Evolutionary conservation across 92 coral and sea anemone species (phyloP).

Genomic region (Hydrozoanthus gracilis): DNA sequence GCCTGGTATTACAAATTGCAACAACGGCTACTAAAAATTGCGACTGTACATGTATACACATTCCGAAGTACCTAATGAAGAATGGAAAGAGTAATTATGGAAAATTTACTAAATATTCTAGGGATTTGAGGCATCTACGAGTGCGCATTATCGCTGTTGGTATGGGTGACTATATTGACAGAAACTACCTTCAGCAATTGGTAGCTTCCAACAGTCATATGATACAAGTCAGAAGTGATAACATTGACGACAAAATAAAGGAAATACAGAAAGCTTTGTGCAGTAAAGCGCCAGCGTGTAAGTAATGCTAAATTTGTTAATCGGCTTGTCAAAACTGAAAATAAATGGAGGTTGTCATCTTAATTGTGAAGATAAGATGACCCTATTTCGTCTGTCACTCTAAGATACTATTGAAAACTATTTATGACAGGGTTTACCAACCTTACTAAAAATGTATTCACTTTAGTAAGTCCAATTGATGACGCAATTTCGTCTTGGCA

Average conservation of each 20-base stretch:
- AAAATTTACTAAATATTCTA: neutral
- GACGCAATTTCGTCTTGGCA: too few species aligned
- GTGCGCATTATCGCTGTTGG: slow-evolving; percentile 20
- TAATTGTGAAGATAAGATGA: neutral
- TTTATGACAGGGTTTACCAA: too few species aligned
- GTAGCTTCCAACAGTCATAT: neutral
- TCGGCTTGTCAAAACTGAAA: neutral
- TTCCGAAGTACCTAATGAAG: neutral
- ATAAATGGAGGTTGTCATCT: neutral
- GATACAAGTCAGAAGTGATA: neutral
- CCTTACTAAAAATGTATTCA: too few species aligned
- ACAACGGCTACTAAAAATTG: too few species aligned
- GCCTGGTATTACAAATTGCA: too few species aligned
- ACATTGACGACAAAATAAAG: neutral
- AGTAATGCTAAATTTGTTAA: neutral
- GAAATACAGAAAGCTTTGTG: neutral
- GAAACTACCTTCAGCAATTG: slow-evolving; percentile 3
- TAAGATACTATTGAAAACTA: too few species aligned
- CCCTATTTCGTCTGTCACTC: neutral
- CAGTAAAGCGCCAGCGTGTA: slow-evolving; percentile 15
- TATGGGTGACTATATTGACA: neutral
- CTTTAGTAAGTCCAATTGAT: too few species aligned
- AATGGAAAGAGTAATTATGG: neutral
- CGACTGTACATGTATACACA: neutral
- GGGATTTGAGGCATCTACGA: neutral